Conservation (phyloP, 2,797 vertebrate species). For the Pristis pectinata region DNA sequence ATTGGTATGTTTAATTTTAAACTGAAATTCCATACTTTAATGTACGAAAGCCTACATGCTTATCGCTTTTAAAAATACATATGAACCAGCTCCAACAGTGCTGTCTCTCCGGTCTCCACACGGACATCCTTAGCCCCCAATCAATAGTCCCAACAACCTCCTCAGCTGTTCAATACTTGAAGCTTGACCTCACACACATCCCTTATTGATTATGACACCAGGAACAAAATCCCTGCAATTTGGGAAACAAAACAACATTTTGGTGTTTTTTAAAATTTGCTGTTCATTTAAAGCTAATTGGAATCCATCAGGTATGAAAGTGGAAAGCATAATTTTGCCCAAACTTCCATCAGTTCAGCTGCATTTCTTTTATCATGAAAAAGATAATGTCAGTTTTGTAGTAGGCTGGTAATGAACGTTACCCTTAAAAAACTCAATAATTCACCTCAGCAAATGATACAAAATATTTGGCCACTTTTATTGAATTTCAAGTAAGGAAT, state of each 20-base stretch:
- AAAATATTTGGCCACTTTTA: not conserved
- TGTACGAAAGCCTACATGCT: not conserved
- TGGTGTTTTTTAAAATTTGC: conserved; percentile 43
- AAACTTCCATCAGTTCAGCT: not conserved
- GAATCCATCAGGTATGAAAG: conserved; percentile 11
- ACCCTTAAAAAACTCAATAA: not conserved
- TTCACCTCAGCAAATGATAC: not conserved
- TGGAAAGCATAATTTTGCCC: not conserved
- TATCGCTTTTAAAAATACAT: not conserved
- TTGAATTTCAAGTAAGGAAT: not conserved
- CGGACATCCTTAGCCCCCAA: conserved; percentile 4
- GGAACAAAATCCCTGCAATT: conserved; percentile 45
- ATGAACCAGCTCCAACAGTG: conserved; percentile 4
- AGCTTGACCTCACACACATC: conserved; percentile 45
- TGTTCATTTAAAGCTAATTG: not conserved
- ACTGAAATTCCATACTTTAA: not conserved
- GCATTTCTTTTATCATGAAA: not conserved
- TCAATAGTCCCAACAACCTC: conserved; percentile 45
- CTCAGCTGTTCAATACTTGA: conserved; percentile 47
- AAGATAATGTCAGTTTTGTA: not conserved
- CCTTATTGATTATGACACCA: conserved; percentile 40
- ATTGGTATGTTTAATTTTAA: not conserved
- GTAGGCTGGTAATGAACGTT: not conserved
- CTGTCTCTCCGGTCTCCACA: not conserved
- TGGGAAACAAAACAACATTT: conserved; percentile 45